Base-by-base conservation (phyloP, 2,113 vertebrate species). In the Cavia porcellus region DNA sequence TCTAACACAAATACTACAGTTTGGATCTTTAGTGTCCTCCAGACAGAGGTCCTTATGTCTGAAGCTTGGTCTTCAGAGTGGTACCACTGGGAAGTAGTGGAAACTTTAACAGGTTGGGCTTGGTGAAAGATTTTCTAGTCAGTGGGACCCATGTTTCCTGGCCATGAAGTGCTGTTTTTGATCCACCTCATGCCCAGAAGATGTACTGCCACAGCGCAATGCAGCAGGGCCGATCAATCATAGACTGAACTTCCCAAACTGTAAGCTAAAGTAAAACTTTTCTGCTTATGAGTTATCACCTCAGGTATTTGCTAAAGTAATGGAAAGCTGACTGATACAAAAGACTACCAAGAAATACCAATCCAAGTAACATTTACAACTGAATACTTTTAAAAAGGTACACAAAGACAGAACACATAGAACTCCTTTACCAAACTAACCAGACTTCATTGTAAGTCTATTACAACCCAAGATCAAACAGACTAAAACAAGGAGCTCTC, bases 321-420 rank as follows among this genome's bases (percentile, higher is more conserved):
- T 45, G 4, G 70, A 93, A 66, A 86, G 47, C 25, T 86, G 72
- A 85, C 42, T 42, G 55, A 42, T 25, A 77, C 47, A 66, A 59
- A 5, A 68, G 55, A 85, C 25, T 70, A 89, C 30, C 64, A 96
- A 93, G 47, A 96, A 96, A 59, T 61, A 81, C 9, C 50, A 47
- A 95, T 82, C 89, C 74, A 96, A 93, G 28, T 77, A 89, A 89
- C 17, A 81, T 87, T 70, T 91, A 84, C 17, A 94, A 86, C 0
- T 82, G 70, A 94, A 50, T 24, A 57, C 47, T 84, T 93, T 85
- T 87, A 86, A 80, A 97, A 89, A 77, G 66, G n/a, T 30, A 94
- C 55, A 90, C 66, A 32, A 72, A 86, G 22, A 35, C 57, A 75
- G 17, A 30, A n/a, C 74, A 83, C 32, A n/a, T 0, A 61, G 42